Conservation (phyloP, 2,888 invertebrate genomes). For the Catonia carolina region DNA sequence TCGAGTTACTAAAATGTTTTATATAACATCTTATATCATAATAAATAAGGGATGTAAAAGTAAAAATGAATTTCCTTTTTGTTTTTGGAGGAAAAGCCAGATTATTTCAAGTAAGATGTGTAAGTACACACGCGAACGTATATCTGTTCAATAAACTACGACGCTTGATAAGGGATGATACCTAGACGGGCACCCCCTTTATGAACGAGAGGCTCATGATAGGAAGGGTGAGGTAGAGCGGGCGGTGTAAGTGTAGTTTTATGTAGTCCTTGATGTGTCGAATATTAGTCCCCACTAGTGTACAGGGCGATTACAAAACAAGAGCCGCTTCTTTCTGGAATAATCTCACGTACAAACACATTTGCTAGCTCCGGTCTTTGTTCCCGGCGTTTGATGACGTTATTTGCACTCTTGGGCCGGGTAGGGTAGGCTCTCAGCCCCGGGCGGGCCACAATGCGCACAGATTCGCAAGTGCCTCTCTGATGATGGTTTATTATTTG, state of each 20-base stretch:
- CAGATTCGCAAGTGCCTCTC: constrained; percentile 7
- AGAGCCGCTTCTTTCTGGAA: neutral
- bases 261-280: constrained; percentile 16
- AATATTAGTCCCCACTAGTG: constrained; percentile 8
- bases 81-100: no score
- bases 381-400: constrained; percentile 15
- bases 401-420: constrained; percentile 9
- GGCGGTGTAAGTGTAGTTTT: constrained; percentile 17
- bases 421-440: neutral
- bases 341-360: constrained; percentile 17
- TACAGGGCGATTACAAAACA: neutral
- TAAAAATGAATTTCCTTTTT: no score
- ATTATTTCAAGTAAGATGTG: no score
- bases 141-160: no score
- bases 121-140: no score
- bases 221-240: neutral
- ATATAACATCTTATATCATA: no score
- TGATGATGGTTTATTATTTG: constrained; percentile 31
- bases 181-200: no score
- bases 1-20: no score
- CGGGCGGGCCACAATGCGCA: neutral
- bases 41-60: no score
- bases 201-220: neutral
- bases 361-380: constrained; percentile 1
- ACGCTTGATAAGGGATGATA: no score